phyloP scores from a whole-genome alignment of 2,888 invertebrate genomes.

The Rhopalosiphum nymphaeae region DNA sequence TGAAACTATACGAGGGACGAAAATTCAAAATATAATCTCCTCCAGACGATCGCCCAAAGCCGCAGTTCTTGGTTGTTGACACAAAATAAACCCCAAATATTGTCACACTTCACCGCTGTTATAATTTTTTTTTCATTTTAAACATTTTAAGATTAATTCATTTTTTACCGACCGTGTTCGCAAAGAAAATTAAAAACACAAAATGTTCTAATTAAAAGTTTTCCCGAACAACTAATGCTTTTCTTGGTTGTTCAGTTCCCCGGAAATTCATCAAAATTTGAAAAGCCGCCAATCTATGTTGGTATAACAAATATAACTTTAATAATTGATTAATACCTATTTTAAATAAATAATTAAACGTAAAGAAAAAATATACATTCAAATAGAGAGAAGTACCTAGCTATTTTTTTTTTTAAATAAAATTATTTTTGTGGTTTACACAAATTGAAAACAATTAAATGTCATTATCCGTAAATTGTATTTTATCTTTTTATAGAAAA shows the following conservation, averaged over 20 bases:
- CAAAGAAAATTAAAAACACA: slow-evolving; percentile 55
- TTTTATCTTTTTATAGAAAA: neutral
- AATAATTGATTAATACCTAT: slow-evolving; percentile 55
- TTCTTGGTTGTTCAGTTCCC: slow-evolving; percentile 42
- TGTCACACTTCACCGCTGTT: slow-evolving; percentile 49
- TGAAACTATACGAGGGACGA: neutral
- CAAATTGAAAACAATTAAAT: slow-evolving; percentile 40
- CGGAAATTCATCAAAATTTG: slow-evolving; percentile 50
- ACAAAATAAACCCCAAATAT: slow-evolving; percentile 56
- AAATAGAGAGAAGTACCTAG: neutral
- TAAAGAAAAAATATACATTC: neutral
- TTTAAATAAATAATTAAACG: slow-evolving; percentile 57
- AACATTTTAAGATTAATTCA: slow-evolving; percentile 58
- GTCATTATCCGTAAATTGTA: slow-evolving; percentile 21
- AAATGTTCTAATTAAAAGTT: slow-evolving; percentile 63
- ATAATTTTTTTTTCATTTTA: slow-evolving; percentile 1
- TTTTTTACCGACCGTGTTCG: slow-evolving; percentile 25
- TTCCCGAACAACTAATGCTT: slow-evolving; percentile 33
- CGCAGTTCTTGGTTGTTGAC: slow-evolving; percentile 44
- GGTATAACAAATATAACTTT: slow-evolving; percentile 50
- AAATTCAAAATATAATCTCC: slow-evolving; percentile 45
- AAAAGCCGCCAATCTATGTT: slow-evolving; percentile 28
- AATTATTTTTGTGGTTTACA: neutral
- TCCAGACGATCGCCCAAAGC: slow-evolving; percentile 40
- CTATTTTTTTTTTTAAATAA: slow-evolving; percentile 25